A percentile compares a stretch with the other conserved stretches of the same genome.
phyloP scores from a whole-genome alignment of 1,140 invertebrate species.

The Papilio dardanus region DNA sequence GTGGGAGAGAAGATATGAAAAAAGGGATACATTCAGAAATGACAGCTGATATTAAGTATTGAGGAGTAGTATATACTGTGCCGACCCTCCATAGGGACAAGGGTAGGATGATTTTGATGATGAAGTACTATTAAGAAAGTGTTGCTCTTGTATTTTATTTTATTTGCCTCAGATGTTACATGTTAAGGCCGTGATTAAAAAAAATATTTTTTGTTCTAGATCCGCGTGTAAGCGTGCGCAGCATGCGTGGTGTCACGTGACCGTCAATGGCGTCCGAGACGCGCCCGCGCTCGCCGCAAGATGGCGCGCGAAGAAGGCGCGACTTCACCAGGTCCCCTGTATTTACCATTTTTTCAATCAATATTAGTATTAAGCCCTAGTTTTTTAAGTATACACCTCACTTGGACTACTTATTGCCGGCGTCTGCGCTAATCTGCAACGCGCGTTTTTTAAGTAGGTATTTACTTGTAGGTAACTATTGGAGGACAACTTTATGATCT shows the following conservation, averaged over 20 bases:
- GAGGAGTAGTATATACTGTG: too few relatives aligned
- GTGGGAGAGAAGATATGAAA: too few relatives aligned
- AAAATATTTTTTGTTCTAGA: slow-evolving; percentile 47
- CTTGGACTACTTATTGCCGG: neutral
- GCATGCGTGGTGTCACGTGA: slow-evolving; percentile 76
- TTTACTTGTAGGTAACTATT: neutral
- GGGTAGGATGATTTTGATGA: too few relatives aligned
- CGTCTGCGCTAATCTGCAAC: neutral
- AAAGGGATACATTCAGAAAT: too few relatives aligned
- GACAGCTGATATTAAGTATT: too few relatives aligned
- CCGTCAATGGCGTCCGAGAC: slow-evolving; percentile 67
- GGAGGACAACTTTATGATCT: neutral
- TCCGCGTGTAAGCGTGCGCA: slow-evolving; percentile 52
- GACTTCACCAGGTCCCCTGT: slow-evolving; percentile 71
- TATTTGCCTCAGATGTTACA: neutral
- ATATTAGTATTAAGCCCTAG: slow-evolving; percentile 10
- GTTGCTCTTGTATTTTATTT: too few relatives aligned
- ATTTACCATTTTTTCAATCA: slow-evolving; percentile 46
- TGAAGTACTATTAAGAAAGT: too few relatives aligned
- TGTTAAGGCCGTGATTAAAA: neutral
- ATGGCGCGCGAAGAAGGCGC: slow-evolving; percentile 72
- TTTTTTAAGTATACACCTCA: slow-evolving; percentile 11
- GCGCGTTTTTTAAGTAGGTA: neutral
- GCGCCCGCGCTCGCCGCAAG: slow-evolving; percentile 70
- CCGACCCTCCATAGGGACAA: too few relatives aligned